These are phyloP conservation scores for Clamator glandarius DNA, from an alignment of 2,797 vertebrate genomes.

Conservation along the genomic window DNA sequence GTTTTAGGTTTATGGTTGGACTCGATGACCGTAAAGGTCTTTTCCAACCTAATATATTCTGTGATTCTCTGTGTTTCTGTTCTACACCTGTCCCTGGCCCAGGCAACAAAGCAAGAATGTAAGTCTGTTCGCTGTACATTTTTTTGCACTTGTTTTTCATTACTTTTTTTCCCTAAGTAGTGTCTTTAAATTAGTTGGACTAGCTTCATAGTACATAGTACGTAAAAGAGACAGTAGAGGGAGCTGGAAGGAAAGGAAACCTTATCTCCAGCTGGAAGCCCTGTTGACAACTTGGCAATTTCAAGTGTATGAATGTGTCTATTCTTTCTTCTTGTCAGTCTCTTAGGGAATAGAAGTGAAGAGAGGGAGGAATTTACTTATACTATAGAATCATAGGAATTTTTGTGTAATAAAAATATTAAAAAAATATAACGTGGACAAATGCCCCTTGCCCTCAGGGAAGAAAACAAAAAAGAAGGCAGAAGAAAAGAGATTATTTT, in stretches of 20 bases:
- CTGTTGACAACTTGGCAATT: background rate
- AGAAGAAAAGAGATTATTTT: background rate
- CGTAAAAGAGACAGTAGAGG: conserved; percentile 11
- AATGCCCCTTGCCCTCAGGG: background rate
- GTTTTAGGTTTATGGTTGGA: no score
- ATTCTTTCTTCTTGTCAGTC: background rate
- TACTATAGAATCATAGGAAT: background rate
- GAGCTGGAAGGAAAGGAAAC: conserved; percentile 33
- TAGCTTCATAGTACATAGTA: background rate
- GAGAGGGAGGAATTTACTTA: background rate
- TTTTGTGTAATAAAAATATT: background rate
- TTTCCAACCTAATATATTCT: no score
- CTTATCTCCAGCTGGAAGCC: background rate
- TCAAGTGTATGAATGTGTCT: background rate
- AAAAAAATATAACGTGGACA: background rate
- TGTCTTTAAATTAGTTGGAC: background rate
- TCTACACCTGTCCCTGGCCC: background rate
- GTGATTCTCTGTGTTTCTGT: background rate
- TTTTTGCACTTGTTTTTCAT: background rate
- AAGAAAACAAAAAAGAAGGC: background rate
- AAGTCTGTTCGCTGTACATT: background rate
- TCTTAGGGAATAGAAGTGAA: background rate
- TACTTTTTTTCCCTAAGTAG: background rate
- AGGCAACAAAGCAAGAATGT: background rate
- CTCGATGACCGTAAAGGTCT: no score